Evolutionary conservation across 2,888 invertebrate genomes (phyloP).

Genomic region (Podabrus alpinus): DNA sequence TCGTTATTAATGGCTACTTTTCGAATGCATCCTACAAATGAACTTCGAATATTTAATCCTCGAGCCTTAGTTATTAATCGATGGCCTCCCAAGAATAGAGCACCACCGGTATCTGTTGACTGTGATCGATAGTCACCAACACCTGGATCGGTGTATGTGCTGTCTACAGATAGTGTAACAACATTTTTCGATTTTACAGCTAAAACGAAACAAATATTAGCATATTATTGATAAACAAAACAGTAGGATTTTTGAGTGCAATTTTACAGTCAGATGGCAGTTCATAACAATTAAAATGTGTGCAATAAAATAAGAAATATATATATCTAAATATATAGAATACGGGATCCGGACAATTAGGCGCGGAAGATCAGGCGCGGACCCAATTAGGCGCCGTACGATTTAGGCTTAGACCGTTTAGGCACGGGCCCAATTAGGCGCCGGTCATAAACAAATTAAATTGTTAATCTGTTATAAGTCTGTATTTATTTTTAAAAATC

Average conservation of each 20-base stretch:
- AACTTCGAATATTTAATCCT: conserved; percentile 72
- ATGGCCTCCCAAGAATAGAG: conserved; percentile 91
- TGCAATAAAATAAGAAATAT: too few species aligned
- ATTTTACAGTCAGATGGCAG: too few species aligned
- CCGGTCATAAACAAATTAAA: too few species aligned
- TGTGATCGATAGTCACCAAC: conserved; percentile 63
- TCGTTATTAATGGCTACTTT: conserved; percentile 69
- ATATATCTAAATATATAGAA: too few species aligned
- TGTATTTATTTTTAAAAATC: too few species aligned
- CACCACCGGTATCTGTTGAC: conserved; percentile 80
- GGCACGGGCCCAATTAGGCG: too few species aligned
- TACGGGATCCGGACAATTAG: too few species aligned
- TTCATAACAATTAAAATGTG: too few species aligned
- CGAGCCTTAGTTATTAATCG: conserved; percentile 59
- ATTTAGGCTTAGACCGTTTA: too few species aligned
- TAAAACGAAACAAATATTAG: conserved; percentile 47
- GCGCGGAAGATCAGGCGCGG: too few species aligned
- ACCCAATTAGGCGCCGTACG: too few species aligned
- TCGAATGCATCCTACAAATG: conserved; percentile 80
- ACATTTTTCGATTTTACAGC: conserved; percentile 90
- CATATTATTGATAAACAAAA: neutral
- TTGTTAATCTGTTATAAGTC: too few species aligned
- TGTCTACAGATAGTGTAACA: conserved; percentile 85
- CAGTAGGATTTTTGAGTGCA: neutral
- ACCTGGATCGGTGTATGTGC: conserved; percentile 72